Evolutionary conservation across 2,888 invertebrate species (phyloP).

Genomic region (Labia minor): DNA sequence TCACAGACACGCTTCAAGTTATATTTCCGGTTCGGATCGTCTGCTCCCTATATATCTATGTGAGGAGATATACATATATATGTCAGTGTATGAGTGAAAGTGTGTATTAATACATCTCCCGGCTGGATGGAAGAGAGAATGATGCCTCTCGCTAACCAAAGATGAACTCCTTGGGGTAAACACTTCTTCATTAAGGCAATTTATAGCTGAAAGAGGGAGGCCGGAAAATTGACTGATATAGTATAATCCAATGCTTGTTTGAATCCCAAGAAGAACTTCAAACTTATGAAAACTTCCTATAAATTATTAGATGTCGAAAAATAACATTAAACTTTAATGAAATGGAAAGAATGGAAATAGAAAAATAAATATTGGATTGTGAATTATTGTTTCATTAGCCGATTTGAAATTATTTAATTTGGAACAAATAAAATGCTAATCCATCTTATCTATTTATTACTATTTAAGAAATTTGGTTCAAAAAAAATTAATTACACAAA

Average conservation of each 20-base stretch:
- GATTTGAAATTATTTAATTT: no score
- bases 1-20: slow-evolving; percentile 8
- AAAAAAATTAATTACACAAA: no score
- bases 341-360: no score
- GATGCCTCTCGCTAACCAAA: slow-evolving; percentile 3
- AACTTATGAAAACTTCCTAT: no score
- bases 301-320: no score
- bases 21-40: slow-evolving; percentile 2
- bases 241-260: background rate
- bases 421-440: no score
- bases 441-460: no score
- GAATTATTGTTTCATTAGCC: no score
- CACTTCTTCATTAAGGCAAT: slow-evolving; percentile 7
- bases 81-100: background rate
- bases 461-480: no score
- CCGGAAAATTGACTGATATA: background rate
- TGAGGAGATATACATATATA: background rate
- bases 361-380: no score
- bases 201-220: background rate
- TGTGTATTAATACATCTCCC: slow-evolving; percentile 1
- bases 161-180: slow-evolving; percentile 13
- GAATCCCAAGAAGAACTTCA: no score
- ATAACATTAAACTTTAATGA: no score
- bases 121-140: slow-evolving; percentile 5
- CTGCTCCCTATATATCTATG: background rate